phyloP scores from a whole-genome alignment of 2,888 invertebrate species.

The Eupithecia vulgata region DNA sequence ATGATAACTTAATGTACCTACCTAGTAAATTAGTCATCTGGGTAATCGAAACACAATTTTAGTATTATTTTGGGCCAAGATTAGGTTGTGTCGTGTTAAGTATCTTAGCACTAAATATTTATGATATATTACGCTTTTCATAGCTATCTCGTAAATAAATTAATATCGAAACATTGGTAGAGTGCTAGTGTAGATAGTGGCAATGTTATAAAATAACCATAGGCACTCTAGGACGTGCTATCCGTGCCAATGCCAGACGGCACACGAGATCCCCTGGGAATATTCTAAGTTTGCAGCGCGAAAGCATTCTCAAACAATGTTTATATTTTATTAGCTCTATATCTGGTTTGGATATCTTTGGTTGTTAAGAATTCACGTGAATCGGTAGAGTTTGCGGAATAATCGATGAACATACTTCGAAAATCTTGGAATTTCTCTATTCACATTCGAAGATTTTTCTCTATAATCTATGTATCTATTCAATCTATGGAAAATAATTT shows the following conservation, averaged over 20 bases:
- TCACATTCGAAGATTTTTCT: not conserved
- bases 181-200: not conserved
- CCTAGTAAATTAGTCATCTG: not conserved
- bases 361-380: not conserved
- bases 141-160: not conserved
- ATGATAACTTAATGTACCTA: not conserved
- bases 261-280: not conserved
- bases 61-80: not conserved
- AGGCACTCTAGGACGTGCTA: not conserved
- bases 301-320: not conserved
- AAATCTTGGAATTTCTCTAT: not conserved
- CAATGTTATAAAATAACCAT: not conserved
- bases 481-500: too few relatives aligned
- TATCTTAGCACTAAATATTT: not conserved
- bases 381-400: not conserved
- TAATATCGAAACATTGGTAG: not conserved
- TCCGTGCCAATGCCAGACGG: not conserved
- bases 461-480: too few relatives aligned
- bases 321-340: constrained; percentile 1
- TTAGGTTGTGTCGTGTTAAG: not conserved
- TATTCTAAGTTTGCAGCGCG: not conserved
- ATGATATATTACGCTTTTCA: not conserved
- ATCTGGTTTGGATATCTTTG: not conserved
- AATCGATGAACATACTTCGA: not conserved
- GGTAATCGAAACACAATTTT: not conserved